phyloP scores from a whole-genome alignment of 2,113 vertebrate genomes.

The Aldabrachelys gigantea region DNA sequence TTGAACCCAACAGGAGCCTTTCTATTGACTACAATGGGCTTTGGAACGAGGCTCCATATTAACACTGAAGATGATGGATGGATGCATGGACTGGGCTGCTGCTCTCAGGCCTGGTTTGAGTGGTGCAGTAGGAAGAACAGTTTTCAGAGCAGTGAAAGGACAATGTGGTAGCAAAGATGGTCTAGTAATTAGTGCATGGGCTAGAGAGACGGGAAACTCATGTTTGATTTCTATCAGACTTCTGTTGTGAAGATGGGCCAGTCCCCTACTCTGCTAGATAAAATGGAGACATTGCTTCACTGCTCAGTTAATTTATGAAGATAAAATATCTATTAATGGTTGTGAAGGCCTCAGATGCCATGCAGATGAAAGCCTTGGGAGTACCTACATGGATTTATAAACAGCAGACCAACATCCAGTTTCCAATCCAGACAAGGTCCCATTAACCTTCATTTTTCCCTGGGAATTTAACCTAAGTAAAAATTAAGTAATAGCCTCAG shows the following conservation, averaged over 20 bases:
- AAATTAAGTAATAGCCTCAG: accelerated
- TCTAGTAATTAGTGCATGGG: neutral
- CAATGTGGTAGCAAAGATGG: neutral
- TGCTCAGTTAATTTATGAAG: too few species aligned
- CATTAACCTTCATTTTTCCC: neutral
- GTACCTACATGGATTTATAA: too few species aligned
- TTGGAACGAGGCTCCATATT: neutral
- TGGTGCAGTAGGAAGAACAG: neutral
- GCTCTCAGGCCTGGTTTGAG: neutral
- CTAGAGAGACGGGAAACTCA: neutral
- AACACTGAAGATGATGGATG: neutral
- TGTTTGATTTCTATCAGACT: neutral
- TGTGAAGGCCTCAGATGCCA: too few species aligned
- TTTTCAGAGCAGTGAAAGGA: neutral
- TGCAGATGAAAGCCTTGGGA: too few species aligned
- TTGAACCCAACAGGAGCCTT: neutral
- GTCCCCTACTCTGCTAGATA: neutral
- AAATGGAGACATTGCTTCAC: neutral
- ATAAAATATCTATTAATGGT: too few species aligned
- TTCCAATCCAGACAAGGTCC: neutral
- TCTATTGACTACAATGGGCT: neutral
- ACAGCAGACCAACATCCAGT: neutral
- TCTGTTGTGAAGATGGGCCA: neutral
- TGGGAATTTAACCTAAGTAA: neutral
- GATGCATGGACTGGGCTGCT: neutral